Base-by-base conservation (phyloP, 2,113 vertebrate species). In the Zosterops pallidus region DNA sequence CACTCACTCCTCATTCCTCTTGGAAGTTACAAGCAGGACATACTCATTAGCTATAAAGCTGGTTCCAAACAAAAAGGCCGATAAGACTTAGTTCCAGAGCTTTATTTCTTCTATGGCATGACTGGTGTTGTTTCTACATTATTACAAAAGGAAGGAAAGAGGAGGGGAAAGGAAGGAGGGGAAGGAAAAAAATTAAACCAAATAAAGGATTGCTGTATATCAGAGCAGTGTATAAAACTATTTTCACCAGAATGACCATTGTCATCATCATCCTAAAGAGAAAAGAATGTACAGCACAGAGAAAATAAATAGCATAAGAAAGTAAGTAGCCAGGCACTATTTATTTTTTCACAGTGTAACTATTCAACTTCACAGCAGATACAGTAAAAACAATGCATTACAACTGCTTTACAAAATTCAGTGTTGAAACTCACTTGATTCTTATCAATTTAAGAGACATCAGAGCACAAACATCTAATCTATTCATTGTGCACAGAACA, bases 271-370 rank as follows among this genome's bases (percentile, higher is more conserved):
- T 72, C 49, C 41, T 92, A 25, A 76, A 80, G 55, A 64, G 16
- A 57, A 86, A 78, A 87, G 9, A 70, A 88, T 20, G 6, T n/a
- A 52, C 1, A 0, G 9, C 14, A 50, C 8, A 20, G 17, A 89
- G 65, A 68, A 95, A 91, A 89, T 33, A 81, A 91, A 24, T 37
- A 81, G 41, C 46, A 56, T 56, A 57, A 92, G 29, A 68, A 90
- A 86, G 15, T 55, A 79, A 68, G 56, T 83, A 86, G 78, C 82
- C 90, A 96, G 94, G 90, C 92, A 86, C 90, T 95, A 83, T 95
- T 97, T 95, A 96, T 96, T 96, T 95, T 94, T 89, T 96, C 96
- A 97, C 89, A 96, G 83, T 92, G 93, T 95, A 89, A 94, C 92
- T 80, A 96, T 96, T 84, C 68, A 85, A 92, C 67, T 91, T 94